These are phyloP conservation scores for Lophura nycthemera DNA, from an alignment of 2,113 vertebrate species.

Conservation along the genomic window DNA sequence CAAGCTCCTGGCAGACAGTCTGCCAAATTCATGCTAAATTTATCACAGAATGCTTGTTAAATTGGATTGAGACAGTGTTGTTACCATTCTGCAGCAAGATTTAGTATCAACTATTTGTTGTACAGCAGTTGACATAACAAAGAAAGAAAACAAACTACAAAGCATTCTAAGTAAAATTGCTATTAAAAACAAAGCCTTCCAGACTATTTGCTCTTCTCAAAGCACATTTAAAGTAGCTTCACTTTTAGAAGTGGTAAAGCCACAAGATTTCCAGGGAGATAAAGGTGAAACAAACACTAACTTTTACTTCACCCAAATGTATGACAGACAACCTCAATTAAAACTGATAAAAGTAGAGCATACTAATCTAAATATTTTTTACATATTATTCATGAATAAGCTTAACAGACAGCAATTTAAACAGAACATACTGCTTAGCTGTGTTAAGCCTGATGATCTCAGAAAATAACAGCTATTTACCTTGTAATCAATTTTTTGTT, in stretches of 20 bases:
- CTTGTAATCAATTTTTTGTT: slow-evolving; percentile 98
- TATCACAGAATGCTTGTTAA: rapidly evolving
- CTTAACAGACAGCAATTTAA: neutral
- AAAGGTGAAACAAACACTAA: neutral
- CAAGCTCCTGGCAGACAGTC: neutral
- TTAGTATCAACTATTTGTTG: neutral
- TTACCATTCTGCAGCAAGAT: neutral
- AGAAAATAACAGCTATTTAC: slow-evolving; percentile 69
- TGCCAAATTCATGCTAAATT: neutral
- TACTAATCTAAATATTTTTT: neutral
- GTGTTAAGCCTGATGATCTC: neutral
- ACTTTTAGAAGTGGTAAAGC: neutral
- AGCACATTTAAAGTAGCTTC: neutral
- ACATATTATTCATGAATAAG: neutral
- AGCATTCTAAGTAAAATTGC: neutral
- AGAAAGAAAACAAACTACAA: neutral
- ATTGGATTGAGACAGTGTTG: neutral
- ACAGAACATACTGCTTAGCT: neutral
- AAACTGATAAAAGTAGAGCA: neutral
- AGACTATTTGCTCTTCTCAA: neutral
- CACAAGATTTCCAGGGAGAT: neutral
- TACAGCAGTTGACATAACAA: neutral
- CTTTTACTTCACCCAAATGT: neutral
- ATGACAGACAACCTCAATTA: neutral
- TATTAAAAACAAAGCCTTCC: neutral